Evolutionary conservation across 2,888 invertebrate genomes (phyloP).

Genomic region (Argyresthia goedartella): DNA sequence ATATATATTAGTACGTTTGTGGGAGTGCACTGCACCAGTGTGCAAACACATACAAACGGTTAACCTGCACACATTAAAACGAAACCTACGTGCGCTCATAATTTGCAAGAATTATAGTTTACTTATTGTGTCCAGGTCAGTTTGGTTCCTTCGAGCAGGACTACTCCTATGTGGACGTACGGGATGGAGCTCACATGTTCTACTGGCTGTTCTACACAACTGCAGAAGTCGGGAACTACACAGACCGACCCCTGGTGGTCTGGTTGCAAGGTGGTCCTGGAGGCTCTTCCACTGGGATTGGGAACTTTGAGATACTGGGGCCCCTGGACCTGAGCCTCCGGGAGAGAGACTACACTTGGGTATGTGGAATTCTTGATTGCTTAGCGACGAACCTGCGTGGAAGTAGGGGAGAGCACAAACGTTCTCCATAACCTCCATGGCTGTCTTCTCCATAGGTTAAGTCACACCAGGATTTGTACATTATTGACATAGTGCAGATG

Average conservation of each 20-base stretch:
- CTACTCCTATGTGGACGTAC: constrained; percentile 80
- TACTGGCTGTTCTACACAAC: constrained; percentile 89
- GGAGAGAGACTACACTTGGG: constrained; percentile 84
- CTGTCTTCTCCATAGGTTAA: too few species aligned
- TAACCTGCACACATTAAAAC: too few species aligned
- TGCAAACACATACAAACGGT: too few species aligned
- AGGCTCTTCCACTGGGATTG: constrained; percentile 83
- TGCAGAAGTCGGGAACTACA: constrained; percentile 68
- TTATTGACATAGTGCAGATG: neutral
- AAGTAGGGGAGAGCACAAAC: too few species aligned
- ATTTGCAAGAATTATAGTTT: neutral
- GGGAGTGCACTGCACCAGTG: too few species aligned
- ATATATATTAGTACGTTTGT: too few species aligned
- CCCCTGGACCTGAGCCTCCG: constrained; percentile 75
- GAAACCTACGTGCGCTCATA: too few species aligned
- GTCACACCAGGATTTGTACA: too few species aligned
- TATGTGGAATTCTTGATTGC: constrained; percentile 24
- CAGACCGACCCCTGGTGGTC: constrained; percentile 81
- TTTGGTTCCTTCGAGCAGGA: constrained; percentile 77
- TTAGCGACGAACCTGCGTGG: too few species aligned
- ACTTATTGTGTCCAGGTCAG: constrained; percentile 23
- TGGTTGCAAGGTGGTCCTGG: constrained; percentile 94
- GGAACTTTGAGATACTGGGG: constrained; percentile 90
- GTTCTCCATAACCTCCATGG: too few species aligned
- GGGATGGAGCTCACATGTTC: constrained; percentile 84